These are phyloP conservation scores for Aricia artaxerxes DNA, from an alignment of 2,888 invertebrate species.

Conservation along the genomic window DNA sequence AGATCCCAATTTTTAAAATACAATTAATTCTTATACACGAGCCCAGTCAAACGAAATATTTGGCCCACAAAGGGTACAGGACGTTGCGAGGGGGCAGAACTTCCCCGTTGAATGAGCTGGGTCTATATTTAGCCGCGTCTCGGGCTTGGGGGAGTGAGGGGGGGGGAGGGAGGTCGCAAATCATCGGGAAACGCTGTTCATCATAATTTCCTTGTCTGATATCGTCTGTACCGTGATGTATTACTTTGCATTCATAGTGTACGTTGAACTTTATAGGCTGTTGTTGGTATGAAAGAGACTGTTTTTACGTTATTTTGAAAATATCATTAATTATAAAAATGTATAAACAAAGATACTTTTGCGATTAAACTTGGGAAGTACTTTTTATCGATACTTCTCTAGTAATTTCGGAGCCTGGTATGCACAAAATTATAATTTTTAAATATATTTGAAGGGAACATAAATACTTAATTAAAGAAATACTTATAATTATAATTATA, in stretches of 20 bases:
- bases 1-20: not conserved
- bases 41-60: not conserved
- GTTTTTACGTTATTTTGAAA: not conserved
- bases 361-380: too few relatives aligned
- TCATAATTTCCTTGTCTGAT: constrained; percentile 15
- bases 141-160: not conserved
- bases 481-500: not conserved
- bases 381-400: too few relatives aligned
- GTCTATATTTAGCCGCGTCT: constrained; percentile 3
- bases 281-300: not conserved
- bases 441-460: too few relatives aligned
- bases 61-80: not conserved
- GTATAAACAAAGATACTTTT: too few relatives aligned
- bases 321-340: too few relatives aligned
- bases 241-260: not conserved
- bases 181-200: constrained; percentile 6
- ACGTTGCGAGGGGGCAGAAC: not conserved
- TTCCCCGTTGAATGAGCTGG: not conserved
- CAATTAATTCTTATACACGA: not conserved
- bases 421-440: too few relatives aligned
- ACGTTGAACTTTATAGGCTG: not conserved
- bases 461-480: not conserved
- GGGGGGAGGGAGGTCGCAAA: not conserved
- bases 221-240: not conserved
- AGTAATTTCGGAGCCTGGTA: too few relatives aligned